These are phyloP conservation scores for Chlamydotis undulata DNA, from an alignment of 2,113 vertebrate genomes.

Conservation along the genomic window DNA sequence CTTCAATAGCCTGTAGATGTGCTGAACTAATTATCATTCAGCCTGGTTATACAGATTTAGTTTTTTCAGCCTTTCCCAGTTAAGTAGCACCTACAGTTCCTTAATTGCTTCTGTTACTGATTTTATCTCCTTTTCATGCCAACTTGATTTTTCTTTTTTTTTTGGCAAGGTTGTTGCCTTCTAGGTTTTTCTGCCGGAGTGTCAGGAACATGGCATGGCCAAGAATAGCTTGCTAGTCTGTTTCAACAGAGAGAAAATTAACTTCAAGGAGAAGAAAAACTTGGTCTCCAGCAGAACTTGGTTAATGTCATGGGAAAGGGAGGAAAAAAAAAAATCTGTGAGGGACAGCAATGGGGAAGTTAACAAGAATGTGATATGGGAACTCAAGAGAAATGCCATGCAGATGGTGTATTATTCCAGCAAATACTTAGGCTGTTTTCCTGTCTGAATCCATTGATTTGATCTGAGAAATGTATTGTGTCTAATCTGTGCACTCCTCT, in stretches of 20 bases:
- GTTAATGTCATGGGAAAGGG: not conserved
- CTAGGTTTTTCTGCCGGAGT: slow-evolving; percentile 3
- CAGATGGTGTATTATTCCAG: not conserved
- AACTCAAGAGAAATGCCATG: not conserved
- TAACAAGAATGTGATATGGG: not conserved
- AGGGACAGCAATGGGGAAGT: not conserved
- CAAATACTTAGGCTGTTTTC: not conserved
- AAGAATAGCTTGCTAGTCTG: not conserved
- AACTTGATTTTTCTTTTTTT: not conserved
- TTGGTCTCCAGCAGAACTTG: not conserved
- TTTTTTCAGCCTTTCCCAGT: slow-evolving; percentile 2
- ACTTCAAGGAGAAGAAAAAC: not conserved
- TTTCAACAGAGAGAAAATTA: not conserved
- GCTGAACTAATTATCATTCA: not conserved
- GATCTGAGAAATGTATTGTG: not conserved
- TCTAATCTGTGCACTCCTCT: not conserved
- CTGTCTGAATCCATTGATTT: not conserved
- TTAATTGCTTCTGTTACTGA: slow-evolving; percentile 3
- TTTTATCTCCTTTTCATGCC: slow-evolving; percentile 34
- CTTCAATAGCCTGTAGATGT: not conserved
- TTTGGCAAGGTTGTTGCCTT: slow-evolving; percentile 18
- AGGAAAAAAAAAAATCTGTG: not conserved
- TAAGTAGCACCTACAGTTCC: not conserved
- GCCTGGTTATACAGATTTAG: not conserved
- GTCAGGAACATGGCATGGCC: not conserved